phyloP scores from a whole-genome alignment of 2,888 invertebrate species.

The Theretra japonica region DNA sequence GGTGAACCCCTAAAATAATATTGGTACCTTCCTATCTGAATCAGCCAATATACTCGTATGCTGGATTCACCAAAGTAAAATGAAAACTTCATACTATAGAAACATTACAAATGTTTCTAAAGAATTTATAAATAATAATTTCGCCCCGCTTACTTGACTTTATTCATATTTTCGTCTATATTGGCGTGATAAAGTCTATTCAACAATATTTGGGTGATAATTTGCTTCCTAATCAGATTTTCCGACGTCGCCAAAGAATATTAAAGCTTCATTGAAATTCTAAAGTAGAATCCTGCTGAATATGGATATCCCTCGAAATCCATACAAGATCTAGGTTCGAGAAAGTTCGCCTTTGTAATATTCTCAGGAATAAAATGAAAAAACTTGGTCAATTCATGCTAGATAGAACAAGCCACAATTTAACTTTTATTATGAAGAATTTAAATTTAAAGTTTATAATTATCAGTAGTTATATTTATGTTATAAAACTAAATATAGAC shows the following conservation, averaged over 20 bases:
- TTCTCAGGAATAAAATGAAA: background rate
- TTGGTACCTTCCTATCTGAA: too few relatives aligned
- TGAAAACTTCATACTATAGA: too few relatives aligned
- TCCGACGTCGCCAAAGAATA: conserved; percentile 3
- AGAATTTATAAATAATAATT: too few relatives aligned
- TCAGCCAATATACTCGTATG: too few relatives aligned
- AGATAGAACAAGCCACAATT: background rate
- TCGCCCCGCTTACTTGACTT: too few relatives aligned
- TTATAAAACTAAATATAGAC: too few relatives aligned
- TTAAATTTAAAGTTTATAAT: background rate
- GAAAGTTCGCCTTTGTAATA: conserved; percentile 17
- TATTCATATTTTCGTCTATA: too few relatives aligned
- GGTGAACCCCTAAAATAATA: too few relatives aligned
- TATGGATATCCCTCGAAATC: conserved; percentile 22
- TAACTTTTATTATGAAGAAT: background rate
- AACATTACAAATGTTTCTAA: too few relatives aligned
- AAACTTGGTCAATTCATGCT: background rate
- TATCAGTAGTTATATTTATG: background rate
- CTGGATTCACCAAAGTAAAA: too few relatives aligned
- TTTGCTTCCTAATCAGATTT: conserved; percentile 16
- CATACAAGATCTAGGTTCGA: conserved; percentile 10
- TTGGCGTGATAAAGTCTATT: background rate
- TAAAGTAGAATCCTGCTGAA: conserved; percentile 11
- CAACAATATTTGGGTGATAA: background rate
- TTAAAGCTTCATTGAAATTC: conserved; percentile 23